Base-by-base conservation (phyloP, 2,888 invertebrate genomes). In the Axea sp. region DNA sequence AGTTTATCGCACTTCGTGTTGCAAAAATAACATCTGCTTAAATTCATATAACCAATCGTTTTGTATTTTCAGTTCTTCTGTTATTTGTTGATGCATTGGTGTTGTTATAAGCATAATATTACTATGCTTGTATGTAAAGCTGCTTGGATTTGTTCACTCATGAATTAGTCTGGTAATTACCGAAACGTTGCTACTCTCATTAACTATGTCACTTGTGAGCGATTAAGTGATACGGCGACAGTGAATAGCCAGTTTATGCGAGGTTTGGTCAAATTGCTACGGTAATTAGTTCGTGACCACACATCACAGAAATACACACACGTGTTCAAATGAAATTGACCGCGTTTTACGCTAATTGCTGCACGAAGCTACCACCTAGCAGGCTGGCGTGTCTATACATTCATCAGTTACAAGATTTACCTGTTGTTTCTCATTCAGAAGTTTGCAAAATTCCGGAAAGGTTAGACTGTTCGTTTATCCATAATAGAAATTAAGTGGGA, bases 271-370 rank as follows among this genome's bases (percentile, higher is more conserved):
- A 75, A 75, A 75, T 75, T 75, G 65, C 53, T 57, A 53, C 60
- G 60, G 74, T 75, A 75, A 75, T 75, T 75, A 75, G 74, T 67
- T 75, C 60, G 49, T 65, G 74, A 69, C 74, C 74, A 65, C 73
- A 67, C 57, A 69, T 74, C 60, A 65, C 60, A 55, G 65, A 75
- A 75, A 65, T 69, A 47, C 73, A 67, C 35, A 55, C 51, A 39
- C 62, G 62, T 53, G 49, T 49, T 60, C 68, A 60, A 53, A 60
- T 57, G 68, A 68, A 55, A 64, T 68, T 74, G 62, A 69, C 68
- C 68, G 64, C 68, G 68, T 41, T 53, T 41, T 33, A 53, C 59
- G 69, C 59, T 74, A 74, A 74, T 74, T 74, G 64, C 68, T 35
- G 47, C 43, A 57, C 62, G 51, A 68, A 51, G 30, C 51, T 53